Base-by-base conservation (phyloP, 2,888 invertebrate species). In the Drosophila kokeensis region DNA sequence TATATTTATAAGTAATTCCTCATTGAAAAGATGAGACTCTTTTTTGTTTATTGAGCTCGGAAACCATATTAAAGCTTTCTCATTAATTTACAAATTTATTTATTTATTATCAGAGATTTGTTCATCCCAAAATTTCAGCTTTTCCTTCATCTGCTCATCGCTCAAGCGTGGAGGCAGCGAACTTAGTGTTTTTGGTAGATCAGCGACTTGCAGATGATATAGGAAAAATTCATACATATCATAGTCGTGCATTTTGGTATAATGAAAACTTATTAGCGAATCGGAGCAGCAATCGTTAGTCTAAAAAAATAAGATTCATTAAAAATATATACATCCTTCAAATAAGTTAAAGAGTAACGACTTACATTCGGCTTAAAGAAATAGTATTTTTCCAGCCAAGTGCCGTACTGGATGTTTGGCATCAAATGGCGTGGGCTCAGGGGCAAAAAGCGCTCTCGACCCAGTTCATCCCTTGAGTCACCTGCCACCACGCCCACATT, bases 381-480 rank as follows among this genome's bases (percentile, higher is more conserved):
- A 79, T 97, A 97, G 92, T 98, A 98, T 87, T 96, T 95, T 96
- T 97, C 98, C 93, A 98, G 98, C 99, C 99, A 99, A 91, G 96
- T 97, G 40, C 94, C 94, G 82, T 95, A 95, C 74, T 95, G 65
- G 7, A 87, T 95, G 42, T 96, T 95, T 76, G 96, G 96, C 76
- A 96, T 96, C 49, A 99, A 94, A 92, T 99, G 98, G 91, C 97
- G 96, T 2, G 89, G 89, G 13, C 83, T 76, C 93, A 91, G 98
- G 0, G 99, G 99, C 93, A 99, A 97, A 93, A 99, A 99, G 21
- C 99, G 94, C 2, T 98, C 98, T 7, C 98, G 95, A 0, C 97
- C 96, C 45, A 95, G 93, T 0, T 95, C 94, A 93, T 99, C 99
- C 4, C 99, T 94, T 0, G 97, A 96, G 92, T 99, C 99, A 81